A percentile compares a stretch with the other conserved stretches of the same genome.
phyloP scores from a whole-genome alignment of 2,888 invertebrate species.

The Sialis lutaria region DNA sequence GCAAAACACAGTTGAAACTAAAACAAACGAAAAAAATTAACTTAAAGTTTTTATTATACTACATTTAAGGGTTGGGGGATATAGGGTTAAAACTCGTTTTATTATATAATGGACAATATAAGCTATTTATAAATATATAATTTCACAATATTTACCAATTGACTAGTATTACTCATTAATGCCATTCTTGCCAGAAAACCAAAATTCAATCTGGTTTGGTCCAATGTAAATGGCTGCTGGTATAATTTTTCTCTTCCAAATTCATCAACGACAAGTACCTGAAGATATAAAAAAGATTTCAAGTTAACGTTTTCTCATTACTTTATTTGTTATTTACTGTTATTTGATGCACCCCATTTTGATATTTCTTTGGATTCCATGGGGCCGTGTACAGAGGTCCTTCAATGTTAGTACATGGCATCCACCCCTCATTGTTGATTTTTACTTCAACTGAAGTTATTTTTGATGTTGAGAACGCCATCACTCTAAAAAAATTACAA shows the following conservation, averaged over 20 bases:
- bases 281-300: constrained; percentile 12
- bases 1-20: no score
- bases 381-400: constrained; percentile 53
- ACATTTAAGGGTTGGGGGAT: no score
- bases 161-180: constrained; percentile 59
- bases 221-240: constrained; percentile 61
- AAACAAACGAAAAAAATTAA: no score
- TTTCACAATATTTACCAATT: constrained; percentile 39
- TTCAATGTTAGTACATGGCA: constrained; percentile 35
- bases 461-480: constrained; percentile 55
- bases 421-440: constrained; percentile 48
- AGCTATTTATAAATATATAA: constrained; percentile 1
- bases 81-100: no score
- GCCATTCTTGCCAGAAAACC: constrained; percentile 48
- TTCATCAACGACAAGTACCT: constrained; percentile 40
- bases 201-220: constrained; percentile 49
- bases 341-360: constrained; percentile 46
- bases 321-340: constrained; percentile 24
- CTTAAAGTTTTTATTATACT: no score
- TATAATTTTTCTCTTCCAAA: constrained; percentile 34
- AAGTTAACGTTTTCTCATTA: background rate
- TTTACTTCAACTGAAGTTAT: constrained; percentile 47
- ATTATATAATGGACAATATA: constrained; percentile 1
- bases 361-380: constrained; percentile 56
- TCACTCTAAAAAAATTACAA: constrained; percentile 33